A percentile compares a stretch with the other conserved stretches of the same genome.
Conservation (phyloP, 2,888 invertebrate genomes). For the Apodemia hepburni region DNA sequence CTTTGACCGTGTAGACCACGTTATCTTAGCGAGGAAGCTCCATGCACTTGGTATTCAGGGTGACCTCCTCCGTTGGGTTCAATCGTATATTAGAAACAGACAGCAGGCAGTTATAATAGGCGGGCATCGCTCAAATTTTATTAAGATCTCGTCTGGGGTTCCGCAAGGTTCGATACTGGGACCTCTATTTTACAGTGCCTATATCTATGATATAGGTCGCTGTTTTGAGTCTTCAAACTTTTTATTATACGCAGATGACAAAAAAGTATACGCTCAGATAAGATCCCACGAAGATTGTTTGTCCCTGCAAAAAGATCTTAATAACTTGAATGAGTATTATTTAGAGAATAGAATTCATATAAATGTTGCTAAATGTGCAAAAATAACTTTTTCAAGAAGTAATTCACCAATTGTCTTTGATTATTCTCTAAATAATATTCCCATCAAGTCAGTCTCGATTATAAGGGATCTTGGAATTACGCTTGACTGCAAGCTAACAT, state of each 20-base stretch:
- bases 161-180: background rate
- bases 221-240: background rate
- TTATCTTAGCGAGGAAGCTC: slow-evolving; percentile 20
- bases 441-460: background rate
- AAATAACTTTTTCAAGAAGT: slow-evolving; percentile 8
- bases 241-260: slow-evolving; percentile 5
- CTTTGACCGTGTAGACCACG: slow-evolving; percentile 28
- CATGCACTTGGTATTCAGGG: slow-evolving; percentile 16
- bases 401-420: background rate
- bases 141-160: background rate
- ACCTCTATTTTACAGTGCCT: background rate
- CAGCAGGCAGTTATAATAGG: background rate
- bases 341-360: background rate
- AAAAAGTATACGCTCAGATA: background rate
- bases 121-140: background rate
- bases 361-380: background rate
- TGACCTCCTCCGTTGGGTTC: background rate
- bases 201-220: background rate
- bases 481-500: slow-evolving; percentile 11
- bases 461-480: slow-evolving; percentile 10
- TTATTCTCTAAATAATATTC: background rate
- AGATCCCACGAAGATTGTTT: background rate
- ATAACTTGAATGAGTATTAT: background rate
- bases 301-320: background rate
- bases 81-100: background rate